Conservation (phyloP, 2,888 invertebrate genomes). For the Galerucella pusilla region DNA sequence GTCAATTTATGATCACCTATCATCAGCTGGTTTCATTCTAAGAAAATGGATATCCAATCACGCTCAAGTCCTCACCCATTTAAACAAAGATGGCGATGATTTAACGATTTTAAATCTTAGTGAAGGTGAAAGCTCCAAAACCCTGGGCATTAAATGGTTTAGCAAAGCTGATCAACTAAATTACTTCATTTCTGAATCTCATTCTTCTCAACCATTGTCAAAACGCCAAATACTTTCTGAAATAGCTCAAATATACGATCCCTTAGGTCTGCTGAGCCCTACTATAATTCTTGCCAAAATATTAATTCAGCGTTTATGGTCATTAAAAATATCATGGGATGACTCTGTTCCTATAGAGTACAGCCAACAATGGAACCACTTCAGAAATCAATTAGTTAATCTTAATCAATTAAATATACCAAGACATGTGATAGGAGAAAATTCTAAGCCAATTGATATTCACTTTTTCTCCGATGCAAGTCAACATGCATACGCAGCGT, state of each 20-base stretch:
- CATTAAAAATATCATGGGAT: constrained; percentile 20
- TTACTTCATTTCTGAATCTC: neutral
- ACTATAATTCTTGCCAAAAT: constrained; percentile 27
- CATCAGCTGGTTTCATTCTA: constrained; percentile 22
- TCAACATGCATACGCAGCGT: constrained; percentile 21
- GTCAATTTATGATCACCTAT: constrained; percentile 13
- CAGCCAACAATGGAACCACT: constrained; percentile 7
- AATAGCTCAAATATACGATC: constrained; percentile 29
- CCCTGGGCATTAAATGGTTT: constrained; percentile 12
- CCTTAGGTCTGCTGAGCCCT: constrained; percentile 23
- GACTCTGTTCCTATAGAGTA: constrained; percentile 14
- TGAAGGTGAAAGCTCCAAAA: constrained; percentile 27
- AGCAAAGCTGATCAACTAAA: constrained; percentile 4
- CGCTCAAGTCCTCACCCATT: neutral
- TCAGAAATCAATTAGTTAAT: neutral
- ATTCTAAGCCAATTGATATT: constrained; percentile 8
- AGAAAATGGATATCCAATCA: constrained; percentile 33
- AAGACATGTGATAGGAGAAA: constrained; percentile 15
- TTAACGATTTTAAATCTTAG: constrained; percentile 6
- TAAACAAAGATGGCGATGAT: neutral
- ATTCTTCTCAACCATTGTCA: neutral
- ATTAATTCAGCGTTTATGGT: constrained; percentile 24
- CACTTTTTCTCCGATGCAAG: constrained; percentile 22
- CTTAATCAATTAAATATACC: constrained; percentile 22
- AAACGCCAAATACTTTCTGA: constrained; percentile 13